Conservation (phyloP, 2,888 invertebrate genomes). For the Apodemia mormo region DNA sequence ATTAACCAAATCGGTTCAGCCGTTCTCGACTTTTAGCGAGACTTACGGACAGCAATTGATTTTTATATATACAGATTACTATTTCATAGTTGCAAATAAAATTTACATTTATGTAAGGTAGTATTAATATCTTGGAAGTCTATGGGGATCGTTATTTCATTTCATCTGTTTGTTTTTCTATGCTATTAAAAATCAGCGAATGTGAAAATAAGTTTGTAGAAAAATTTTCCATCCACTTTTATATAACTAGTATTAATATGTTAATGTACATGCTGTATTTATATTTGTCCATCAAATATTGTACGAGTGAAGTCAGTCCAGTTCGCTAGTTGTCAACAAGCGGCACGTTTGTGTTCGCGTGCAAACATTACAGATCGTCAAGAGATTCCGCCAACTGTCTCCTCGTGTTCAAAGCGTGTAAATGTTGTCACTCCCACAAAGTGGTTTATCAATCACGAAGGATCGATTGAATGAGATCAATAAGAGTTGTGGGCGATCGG, state of each 20-base stretch:
- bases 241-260: not conserved
- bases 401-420: slow-evolving; percentile 17
- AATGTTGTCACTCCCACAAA: slow-evolving; percentile 55
- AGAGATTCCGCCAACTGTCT: slow-evolving; percentile 1
- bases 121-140: no score
- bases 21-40: no score
- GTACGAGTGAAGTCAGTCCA: not conserved
- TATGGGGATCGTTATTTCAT: not conserved
- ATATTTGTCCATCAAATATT: not conserved
- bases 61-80: no score
- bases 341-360: slow-evolving; percentile 6
- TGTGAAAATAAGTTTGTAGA: not conserved
- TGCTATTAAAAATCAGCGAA: not conserved
- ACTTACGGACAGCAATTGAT: no score
- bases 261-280: not conserved
- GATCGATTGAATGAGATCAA: slow-evolving; percentile 75
- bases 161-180: not conserved
- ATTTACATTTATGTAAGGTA: no score
- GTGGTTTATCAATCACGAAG: slow-evolving; percentile 71
- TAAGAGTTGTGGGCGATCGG: slow-evolving; percentile 77
- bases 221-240: not conserved
- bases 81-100: no score
- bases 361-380: slow-evolving; percentile 7
- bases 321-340: slow-evolving; percentile 4
- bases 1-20: no score